A percentile compares a stretch with the other conserved stretches of the same genome.
Evolutionary conservation across 2,888 invertebrate species (phyloP).

Genomic region (Cartodere bifasciata): DNA sequence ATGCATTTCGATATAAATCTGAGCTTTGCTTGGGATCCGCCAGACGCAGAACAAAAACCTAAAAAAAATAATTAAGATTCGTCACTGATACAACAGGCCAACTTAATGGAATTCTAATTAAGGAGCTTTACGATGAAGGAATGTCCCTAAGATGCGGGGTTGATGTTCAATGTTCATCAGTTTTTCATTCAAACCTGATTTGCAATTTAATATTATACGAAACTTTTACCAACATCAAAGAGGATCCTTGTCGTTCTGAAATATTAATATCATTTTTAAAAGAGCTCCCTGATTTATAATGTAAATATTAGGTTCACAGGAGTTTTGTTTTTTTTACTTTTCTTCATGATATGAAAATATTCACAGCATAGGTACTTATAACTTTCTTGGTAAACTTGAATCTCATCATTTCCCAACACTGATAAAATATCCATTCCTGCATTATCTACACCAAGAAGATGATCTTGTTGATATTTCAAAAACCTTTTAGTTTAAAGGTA

Average conservation of each 20-base stretch:
- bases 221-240: conserved; percentile 22
- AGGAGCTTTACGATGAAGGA: conserved; percentile 23
- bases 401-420: no score
- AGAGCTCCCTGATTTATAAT: no score
- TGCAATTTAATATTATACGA: conserved; percentile 27
- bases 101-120: conserved; percentile 28
- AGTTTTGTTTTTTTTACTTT: no score
- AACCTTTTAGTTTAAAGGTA: no score
- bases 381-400: no score
- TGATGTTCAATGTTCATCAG: conserved; percentile 19
- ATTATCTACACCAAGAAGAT: no score
- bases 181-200: conserved; percentile 23
- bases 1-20: conserved; percentile 26
- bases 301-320: no score
- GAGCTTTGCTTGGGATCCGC: neutral
- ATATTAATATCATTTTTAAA: conserved; percentile 12
- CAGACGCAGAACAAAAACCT: conserved; percentile 11
- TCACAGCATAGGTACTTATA: no score
- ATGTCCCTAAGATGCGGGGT: conserved; percentile 20
- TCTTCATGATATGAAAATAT: no score
- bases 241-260: conserved; percentile 7
- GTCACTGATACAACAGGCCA: conserved; percentile 19
- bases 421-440: no score
- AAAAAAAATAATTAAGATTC: conserved; percentile 25
- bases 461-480: no score